phyloP scores from a whole-genome alignment of 2,888 invertebrate genomes.

The Actias luna region DNA sequence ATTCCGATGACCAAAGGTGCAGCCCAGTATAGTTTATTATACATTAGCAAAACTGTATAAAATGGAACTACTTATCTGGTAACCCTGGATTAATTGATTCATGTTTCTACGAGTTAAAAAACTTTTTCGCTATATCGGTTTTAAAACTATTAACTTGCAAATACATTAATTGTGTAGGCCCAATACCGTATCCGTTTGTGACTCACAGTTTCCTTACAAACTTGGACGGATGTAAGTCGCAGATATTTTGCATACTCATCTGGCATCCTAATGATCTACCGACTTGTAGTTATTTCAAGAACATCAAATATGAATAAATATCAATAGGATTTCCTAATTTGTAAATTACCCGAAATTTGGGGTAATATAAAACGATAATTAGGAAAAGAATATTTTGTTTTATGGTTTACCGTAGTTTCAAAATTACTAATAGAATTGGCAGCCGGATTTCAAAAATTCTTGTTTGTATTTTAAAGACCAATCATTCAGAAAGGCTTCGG shows the following conservation, averaged over 20 bases:
- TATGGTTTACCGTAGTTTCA: no score
- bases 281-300: background rate
- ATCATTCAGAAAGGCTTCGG: no score
- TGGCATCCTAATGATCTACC: background rate
- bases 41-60: no score
- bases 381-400: no score
- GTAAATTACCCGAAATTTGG: no score
- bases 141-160: background rate
- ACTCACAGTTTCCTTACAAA: constrained; percentile 1
- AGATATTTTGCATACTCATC: background rate
- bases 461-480: no score
- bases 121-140: background rate
- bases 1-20: no score
- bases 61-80: background rate
- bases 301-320: background rate
- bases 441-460: no score
- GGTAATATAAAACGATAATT: no score
- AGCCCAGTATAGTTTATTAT: no score
- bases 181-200: background rate
- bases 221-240: constrained; percentile 1
- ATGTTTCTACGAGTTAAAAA: background rate
- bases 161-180: background rate
- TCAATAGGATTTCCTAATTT: background rate
- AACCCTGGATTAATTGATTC: background rate
- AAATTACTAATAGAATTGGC: no score